A percentile compares a stretch with the other conserved stretches of the same genome.
These are phyloP conservation scores for Himalopsyche anomala DNA, from an alignment of 2,888 invertebrate species.

Conservation along the genomic window DNA sequence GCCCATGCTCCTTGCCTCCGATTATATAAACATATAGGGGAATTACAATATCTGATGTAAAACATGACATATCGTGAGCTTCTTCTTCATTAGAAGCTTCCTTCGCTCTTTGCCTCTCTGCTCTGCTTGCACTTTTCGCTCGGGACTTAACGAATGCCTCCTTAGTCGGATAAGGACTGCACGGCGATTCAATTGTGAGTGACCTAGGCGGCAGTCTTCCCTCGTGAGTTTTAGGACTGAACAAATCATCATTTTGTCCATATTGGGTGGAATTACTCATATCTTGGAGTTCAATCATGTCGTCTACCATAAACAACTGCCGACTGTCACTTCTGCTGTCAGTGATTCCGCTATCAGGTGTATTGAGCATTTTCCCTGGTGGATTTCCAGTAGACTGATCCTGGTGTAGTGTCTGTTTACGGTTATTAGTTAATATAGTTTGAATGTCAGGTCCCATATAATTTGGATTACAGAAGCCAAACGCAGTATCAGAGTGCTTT, in stretches of 20 bases:
- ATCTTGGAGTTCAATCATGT: slow-evolving; percentile 72
- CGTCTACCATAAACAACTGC: slow-evolving; percentile 68
- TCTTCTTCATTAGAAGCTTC: slow-evolving; percentile 65
- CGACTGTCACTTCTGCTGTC: slow-evolving; percentile 71
- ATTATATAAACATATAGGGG: slow-evolving; percentile 82
- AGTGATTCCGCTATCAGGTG: slow-evolving; percentile 81
- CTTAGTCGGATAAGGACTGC: slow-evolving; percentile 67
- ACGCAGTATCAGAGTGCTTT: slow-evolving; percentile 72
- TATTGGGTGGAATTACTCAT: slow-evolving; percentile 67
- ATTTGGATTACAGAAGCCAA: slow-evolving; percentile 87
- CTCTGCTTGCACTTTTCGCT: slow-evolving; percentile 78
- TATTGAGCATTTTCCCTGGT: slow-evolving; percentile 75
- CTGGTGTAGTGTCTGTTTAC: slow-evolving; percentile 60
- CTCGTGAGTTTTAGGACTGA: slow-evolving; percentile 69
- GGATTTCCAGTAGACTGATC: slow-evolving; percentile 66
- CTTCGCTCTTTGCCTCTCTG: slow-evolving; percentile 71
- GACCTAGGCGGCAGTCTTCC: slow-evolving; percentile 73
- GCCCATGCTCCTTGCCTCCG: slow-evolving; percentile 88
- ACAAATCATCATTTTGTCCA: slow-evolving; percentile 69
- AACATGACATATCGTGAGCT: slow-evolving; percentile 67
- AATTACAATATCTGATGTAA: slow-evolving; percentile 72
- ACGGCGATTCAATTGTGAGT: slow-evolving; percentile 72
- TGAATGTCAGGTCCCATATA: slow-evolving; percentile 83
- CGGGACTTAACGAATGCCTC: slow-evolving; percentile 69
- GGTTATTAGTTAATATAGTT: slow-evolving; percentile 66